These are phyloP conservation scores for Pandion haliaetus DNA, from an alignment of 2,113 vertebrate genomes.

Conservation along the genomic window DNA sequence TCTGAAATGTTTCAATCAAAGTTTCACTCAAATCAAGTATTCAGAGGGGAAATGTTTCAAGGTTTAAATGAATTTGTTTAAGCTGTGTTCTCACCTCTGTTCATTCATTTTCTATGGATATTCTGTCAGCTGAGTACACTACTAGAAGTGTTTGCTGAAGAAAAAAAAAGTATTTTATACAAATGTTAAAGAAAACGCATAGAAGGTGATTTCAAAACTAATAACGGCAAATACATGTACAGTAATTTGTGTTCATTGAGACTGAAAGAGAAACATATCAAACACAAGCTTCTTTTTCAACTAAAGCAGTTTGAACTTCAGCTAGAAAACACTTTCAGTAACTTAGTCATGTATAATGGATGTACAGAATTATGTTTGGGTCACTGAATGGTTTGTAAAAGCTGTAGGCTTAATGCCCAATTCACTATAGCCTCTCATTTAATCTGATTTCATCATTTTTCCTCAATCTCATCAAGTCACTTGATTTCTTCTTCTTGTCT, in stretches of 20 bases:
- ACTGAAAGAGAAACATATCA: neutral
- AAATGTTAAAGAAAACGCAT: neutral
- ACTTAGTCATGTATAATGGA: neutral
- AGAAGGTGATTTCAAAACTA: neutral
- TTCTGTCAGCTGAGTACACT: neutral
- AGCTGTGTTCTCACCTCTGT: neutral
- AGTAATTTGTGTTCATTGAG: neutral
- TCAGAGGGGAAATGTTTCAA: neutral
- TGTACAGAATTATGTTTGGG: neutral
- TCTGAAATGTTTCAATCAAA: neutral
- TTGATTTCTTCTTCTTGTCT: neutral
- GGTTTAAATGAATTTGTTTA: neutral
- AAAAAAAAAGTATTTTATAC: neutral
- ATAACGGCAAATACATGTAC: neutral
- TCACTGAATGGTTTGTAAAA: neutral
- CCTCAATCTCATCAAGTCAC: neutral
- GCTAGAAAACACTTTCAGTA: neutral
- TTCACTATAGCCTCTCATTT: neutral
- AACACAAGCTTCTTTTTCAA: neutral
- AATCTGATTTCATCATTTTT: neutral
- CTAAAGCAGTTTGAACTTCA: neutral
- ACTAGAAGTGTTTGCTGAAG: neutral
- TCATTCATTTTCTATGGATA: neutral
- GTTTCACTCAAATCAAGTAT: neutral
- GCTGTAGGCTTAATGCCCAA: neutral